phyloP scores from a whole-genome alignment of 2,113 vertebrate genomes.

The Dicaeum eximium region DNA sequence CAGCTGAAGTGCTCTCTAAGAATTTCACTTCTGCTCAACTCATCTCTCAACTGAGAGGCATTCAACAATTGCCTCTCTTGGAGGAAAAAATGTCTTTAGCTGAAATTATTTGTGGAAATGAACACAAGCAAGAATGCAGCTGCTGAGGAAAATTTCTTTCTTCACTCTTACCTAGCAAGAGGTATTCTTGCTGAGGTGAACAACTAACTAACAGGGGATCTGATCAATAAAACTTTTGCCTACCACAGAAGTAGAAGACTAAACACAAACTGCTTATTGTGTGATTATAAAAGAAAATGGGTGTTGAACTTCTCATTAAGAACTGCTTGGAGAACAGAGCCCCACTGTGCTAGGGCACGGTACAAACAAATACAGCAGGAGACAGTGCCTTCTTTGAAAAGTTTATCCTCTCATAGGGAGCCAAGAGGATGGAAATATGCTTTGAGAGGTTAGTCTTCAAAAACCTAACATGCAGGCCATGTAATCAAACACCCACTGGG shows the following conservation, averaged over 20 bases:
- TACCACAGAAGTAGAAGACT: background rate
- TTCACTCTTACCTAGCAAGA: background rate
- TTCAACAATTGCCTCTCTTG: background rate
- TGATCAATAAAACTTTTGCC: background rate
- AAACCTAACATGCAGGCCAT: background rate
- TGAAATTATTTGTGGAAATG: background rate
- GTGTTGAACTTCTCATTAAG: background rate
- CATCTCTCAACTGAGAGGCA: background rate
- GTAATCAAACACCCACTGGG: constrained; percentile 14
- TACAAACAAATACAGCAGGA: background rate
- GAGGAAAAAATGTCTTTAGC: background rate
- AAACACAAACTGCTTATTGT: background rate
- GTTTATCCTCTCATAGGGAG: background rate
- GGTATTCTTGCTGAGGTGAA: background rate
- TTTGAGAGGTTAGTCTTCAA: background rate
- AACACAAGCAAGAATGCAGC: background rate
- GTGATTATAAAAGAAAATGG: background rate
- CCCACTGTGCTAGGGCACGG: background rate
- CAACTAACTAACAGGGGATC: background rate
- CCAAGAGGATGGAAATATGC: background rate
- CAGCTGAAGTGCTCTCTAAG: background rate
- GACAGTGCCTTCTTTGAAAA: background rate
- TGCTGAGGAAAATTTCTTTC: background rate
- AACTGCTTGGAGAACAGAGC: background rate
- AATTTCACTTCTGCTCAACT: background rate